Evolutionary conservation across 2,888 invertebrate genomes (phyloP).

Genomic region (Aethes cnicana): DNA sequence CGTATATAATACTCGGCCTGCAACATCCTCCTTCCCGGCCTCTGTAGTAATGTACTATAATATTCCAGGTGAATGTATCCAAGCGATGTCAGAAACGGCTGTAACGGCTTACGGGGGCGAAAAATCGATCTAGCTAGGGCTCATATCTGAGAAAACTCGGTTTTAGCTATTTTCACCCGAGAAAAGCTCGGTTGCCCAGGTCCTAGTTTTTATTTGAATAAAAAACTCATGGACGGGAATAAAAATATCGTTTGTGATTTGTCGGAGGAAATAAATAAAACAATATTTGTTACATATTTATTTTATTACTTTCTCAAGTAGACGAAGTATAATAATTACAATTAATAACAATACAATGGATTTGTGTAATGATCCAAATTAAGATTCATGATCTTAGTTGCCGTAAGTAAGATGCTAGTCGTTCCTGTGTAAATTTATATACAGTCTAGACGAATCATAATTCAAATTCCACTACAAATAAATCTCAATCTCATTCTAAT

Average conservation of each 20-base stretch:
- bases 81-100: no score
- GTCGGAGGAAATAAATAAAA: slow-evolving; percentile 27
- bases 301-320: slow-evolving; percentile 65
- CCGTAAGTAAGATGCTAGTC: slow-evolving; percentile 39
- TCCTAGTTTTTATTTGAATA: no score
- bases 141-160: no score
- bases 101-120: no score
- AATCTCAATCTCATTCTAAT: slow-evolving; percentile 78
- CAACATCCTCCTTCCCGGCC: no score
- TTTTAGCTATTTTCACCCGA: no score
- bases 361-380: slow-evolving; percentile 59
- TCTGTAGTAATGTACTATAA: no score
- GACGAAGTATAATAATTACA: slow-evolving; percentile 70
- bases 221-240: background rate
- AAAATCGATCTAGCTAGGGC: no score
- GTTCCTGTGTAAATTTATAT: slow-evolving; percentile 59
- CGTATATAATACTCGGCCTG: no score
- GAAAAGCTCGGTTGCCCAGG: no score
- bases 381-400: slow-evolving; percentile 48
- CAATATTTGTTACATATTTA: slow-evolving; percentile 47
- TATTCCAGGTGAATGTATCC: no score
- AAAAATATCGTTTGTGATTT: background rate
- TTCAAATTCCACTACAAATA: slow-evolving; percentile 67
- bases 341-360: slow-evolving; percentile 65
- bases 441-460: slow-evolving; percentile 61